phyloP scores from a whole-genome alignment of 37 sponge, comb jelly and placozoan genomes.

The Mnemiopsis leidyi region DNA sequence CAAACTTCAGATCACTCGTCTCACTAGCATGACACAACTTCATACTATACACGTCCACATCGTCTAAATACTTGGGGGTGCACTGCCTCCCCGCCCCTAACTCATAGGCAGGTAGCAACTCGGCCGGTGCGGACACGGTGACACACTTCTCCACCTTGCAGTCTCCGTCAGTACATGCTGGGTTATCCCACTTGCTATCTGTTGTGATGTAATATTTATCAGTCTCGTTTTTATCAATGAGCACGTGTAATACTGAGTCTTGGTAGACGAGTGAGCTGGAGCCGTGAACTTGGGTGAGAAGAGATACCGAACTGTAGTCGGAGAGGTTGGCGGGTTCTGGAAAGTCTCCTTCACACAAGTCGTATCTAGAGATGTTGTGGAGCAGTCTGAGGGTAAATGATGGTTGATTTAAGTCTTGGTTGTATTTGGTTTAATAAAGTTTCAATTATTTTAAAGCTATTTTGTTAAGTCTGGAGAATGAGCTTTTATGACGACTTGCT shows the following conservation, averaged over 20 bases:
- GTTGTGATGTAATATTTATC: background rate
- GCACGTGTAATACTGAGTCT: background rate
- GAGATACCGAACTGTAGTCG: background rate
- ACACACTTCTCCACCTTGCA: constrained; percentile 64
- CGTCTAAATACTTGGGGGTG: background rate
- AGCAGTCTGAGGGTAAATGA: constrained; percentile 16
- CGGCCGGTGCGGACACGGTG: background rate
- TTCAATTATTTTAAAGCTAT: background rate
- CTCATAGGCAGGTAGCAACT: background rate
- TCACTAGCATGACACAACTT: background rate
- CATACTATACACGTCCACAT: background rate
- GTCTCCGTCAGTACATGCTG: background rate
- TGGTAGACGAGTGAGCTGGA: background rate
- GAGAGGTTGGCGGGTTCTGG: background rate
- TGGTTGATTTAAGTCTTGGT: too few relatives aligned
- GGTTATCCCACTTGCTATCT: background rate
- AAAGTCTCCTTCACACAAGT: background rate
- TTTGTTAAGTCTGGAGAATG: too few relatives aligned
- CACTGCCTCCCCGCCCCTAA: background rate
- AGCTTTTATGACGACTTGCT: too few relatives aligned
- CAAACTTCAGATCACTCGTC: background rate
- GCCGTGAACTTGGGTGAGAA: constrained; percentile 18
- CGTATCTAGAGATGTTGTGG: background rate
- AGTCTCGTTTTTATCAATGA: background rate
- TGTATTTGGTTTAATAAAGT: too few relatives aligned